Conservation (phyloP, 2,888 invertebrate species). For the Ctena decussata region DNA sequence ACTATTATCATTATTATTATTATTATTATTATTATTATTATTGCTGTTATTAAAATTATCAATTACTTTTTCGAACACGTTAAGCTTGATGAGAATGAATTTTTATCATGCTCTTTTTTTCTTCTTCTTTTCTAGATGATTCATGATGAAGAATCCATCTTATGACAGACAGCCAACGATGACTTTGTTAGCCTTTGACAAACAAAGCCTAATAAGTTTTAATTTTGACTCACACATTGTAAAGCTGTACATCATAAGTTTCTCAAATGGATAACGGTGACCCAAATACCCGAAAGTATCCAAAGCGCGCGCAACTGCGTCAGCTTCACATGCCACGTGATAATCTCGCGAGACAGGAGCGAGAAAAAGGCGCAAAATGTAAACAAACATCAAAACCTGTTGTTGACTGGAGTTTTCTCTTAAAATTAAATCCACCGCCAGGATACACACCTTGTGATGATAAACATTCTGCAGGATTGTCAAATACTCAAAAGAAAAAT, state of each 20-base stretch:
- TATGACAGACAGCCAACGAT: background rate
- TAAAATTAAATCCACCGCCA: conserved; percentile 46
- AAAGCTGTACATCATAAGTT: too few relatives aligned
- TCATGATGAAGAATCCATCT: background rate
- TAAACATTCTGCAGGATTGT: background rate
- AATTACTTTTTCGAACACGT: too few relatives aligned
- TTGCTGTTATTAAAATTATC: too few relatives aligned
- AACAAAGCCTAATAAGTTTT: too few relatives aligned
- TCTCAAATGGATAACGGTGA: background rate
- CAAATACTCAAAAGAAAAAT: background rate
- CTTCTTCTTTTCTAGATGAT: background rate
- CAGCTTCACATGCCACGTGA: background rate
- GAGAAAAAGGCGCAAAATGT: background rate
- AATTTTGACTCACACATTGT: too few relatives aligned
- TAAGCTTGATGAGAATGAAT: too few relatives aligned
- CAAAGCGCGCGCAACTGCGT: background rate
- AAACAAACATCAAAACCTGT: background rate
- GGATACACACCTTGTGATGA: conserved; percentile 10
- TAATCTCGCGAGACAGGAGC: background rate
- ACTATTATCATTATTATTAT: too few relatives aligned
- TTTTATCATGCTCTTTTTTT: background rate
- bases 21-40: too few relatives aligned
- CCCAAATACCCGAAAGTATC: background rate
- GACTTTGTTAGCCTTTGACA: background rate
- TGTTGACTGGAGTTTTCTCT: conserved; percentile 41